Evolutionary conservation across 2,113 vertebrate species (phyloP).

Genomic region (Passer domesticus): DNA sequence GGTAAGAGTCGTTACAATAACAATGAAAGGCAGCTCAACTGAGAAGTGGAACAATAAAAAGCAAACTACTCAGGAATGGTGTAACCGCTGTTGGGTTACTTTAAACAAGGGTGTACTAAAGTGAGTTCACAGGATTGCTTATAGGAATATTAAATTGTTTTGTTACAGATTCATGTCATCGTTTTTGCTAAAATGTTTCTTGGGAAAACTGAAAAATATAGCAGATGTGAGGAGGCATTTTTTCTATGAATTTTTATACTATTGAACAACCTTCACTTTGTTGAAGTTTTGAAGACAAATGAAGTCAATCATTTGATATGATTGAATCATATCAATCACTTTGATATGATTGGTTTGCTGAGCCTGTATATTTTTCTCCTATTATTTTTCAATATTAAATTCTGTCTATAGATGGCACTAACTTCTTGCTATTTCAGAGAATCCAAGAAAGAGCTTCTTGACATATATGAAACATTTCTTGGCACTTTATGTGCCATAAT

Average conservation of each 20-base stretch:
- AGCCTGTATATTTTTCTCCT: not conserved
- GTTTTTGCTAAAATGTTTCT: not conserved
- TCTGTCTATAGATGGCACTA: slow-evolving; percentile 61
- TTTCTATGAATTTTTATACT: not conserved
- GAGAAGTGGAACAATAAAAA: not conserved
- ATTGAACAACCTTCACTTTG: not conserved
- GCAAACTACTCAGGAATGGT: not conserved
- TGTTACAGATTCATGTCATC: not conserved
- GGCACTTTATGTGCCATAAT: not conserved
- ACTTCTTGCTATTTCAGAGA: slow-evolving; percentile 33
- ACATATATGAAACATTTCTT: not conserved
- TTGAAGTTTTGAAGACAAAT: too few relatives aligned
- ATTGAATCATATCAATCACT: too few relatives aligned
- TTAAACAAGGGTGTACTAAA: not conserved
- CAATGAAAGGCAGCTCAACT: not conserved
- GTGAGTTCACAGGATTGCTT: not conserved
- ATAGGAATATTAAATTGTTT: not conserved
- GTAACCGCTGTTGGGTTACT: not conserved
- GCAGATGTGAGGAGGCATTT: not conserved
- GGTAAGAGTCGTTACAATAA: not conserved
- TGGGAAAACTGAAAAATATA: not conserved
- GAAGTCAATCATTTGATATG: too few relatives aligned
- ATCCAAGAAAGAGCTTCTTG: not conserved
- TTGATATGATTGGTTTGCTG: not conserved
- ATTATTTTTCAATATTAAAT: not conserved